Base-by-base conservation (phyloP, 2,113 vertebrate genomes). In the Odobenus rosmarus region DNA sequence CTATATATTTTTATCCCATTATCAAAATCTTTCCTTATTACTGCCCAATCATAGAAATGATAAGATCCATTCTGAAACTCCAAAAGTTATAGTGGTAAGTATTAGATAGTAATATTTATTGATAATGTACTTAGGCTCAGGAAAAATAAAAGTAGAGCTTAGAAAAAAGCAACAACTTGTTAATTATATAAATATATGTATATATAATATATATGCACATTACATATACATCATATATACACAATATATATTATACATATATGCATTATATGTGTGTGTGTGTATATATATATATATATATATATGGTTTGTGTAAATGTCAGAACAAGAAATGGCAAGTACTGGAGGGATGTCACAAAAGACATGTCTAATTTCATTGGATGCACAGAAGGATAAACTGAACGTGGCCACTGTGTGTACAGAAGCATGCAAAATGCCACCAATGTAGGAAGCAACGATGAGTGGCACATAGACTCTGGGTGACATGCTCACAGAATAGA, bases 321-420 rank as follows among this genome's bases (percentile, higher is more conserved):
- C 85, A 90, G 91, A 83, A 18, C 85, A 96, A 10, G 85, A 96
- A 31, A 96, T 49, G 12, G 64, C 21, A 1, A 96, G 74, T 3
- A 96, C 15, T 5, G 88, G 80, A 36, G 69, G 84, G 15, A 83
- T 95, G 12, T 94, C 84, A 82, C 97, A 97, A 16, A 89, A 89
- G 18, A 94, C 14, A 12, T 98, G 96, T 0, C 1, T 57, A n/a
- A 95, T 83, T 83, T 94, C 49, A 88, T 53, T 93, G n/a, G 86
- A 81, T 21, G 14, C 90, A 96, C 83, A 96, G 62, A 96, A 93
- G 1, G 77, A 64, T 0, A 89, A 51, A 5, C 23, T 69, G 18
- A 92, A 92, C 0, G 61, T 96, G 6, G 57, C 49, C 1, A 46
- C 33, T 2, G 92, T 94, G 16, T 96, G 92, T 26, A 94, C 16